A percentile compares a stretch with the other conserved stretches of the same genome.
phyloP scores from a whole-genome alignment of 2,797 vertebrate species.

The Acanthiza pusilla region DNA sequence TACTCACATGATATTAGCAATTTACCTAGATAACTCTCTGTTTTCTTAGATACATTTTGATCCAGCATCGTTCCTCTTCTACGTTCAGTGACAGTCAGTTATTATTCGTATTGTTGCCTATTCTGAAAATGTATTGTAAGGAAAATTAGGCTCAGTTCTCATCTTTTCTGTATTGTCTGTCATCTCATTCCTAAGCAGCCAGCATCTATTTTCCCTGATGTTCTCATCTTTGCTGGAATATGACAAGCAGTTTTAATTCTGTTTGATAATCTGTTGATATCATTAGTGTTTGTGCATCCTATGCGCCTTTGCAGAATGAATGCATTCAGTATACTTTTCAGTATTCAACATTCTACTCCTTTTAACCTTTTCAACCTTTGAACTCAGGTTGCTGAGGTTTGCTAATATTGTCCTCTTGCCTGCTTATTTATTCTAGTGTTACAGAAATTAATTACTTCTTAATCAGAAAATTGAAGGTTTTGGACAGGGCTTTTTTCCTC shows the following conservation, averaged over 20 bases:
- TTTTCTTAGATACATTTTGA: background rate
- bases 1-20: background rate
- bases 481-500: accelerated
- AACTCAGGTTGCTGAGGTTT: background rate
- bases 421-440: background rate
- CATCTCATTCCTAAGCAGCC: background rate
- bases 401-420: background rate
- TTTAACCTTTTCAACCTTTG: background rate
- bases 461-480: background rate
- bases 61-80: background rate
- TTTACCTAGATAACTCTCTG: background rate
- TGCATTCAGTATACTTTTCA: background rate
- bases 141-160: background rate
- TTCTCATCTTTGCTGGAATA: background rate
- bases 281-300: background rate
- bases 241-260: background rate
- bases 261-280: background rate
- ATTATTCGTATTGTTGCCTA: background rate
- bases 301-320: background rate
- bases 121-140: background rate
- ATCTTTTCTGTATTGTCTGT: background rate
- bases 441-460: background rate
- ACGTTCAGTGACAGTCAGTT: background rate
- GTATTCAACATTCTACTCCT: background rate
- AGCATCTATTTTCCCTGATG: background rate